Evolutionary conservation across 2,888 invertebrate species (phyloP).

Genomic region (Sussaba pulchella): DNA sequence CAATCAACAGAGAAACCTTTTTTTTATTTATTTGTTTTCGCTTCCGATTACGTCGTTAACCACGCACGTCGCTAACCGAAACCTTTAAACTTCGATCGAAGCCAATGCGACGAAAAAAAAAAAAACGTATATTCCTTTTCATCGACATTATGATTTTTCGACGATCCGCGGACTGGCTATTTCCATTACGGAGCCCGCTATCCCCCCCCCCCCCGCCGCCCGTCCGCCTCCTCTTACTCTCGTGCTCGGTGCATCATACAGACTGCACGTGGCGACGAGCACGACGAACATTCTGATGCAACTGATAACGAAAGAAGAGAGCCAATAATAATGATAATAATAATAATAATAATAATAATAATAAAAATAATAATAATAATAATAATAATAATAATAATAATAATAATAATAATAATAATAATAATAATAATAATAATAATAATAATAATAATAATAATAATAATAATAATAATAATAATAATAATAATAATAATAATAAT

Average conservation of each 20-base stretch:
- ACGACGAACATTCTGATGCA: background rate
- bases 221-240: too few species aligned
- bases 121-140: too few species aligned
- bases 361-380: background rate
- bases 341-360: conserved; percentile 1
- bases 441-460: background rate
- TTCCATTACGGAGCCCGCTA: background rate
- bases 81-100: background rate
- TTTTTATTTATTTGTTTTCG: conserved; percentile 16
- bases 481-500: background rate
- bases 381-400: background rate
- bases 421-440: background rate
- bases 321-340: background rate
- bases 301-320: background rate
- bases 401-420: background rate
- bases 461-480: background rate
- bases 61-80: background rate
- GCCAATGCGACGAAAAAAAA: conserved; percentile 1
- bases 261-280: conserved; percentile 24
- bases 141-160: background rate
- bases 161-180: too few species aligned
- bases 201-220: background rate
- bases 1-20: conserved; percentile 39
- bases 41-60: conserved; percentile 9
- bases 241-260: background rate